Evolutionary conservation across 2,797 vertebrate species (phyloP), one percentile per base, ranked within the genome.

Genomic region (Amniataba percoides): DNA sequence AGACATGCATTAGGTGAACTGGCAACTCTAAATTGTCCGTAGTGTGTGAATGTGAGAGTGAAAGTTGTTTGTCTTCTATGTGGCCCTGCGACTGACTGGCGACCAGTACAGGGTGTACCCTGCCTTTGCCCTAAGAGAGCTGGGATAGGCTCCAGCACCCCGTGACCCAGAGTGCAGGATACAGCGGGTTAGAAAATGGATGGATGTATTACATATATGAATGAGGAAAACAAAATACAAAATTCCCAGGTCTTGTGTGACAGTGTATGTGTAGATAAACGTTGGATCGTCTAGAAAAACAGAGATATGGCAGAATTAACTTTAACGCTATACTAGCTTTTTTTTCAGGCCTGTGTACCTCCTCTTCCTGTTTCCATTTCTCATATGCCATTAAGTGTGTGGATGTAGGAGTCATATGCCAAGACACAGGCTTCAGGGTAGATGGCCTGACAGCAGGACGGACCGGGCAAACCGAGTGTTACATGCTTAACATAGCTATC

Each of bases 401-500:
- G 42, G 53, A 78, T 27, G 14, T 45, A 71, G 62, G 55, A 53
- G 48, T 79, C 60, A 62, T n/a, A 48, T 63, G n/a, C 21, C 56
- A 74, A 61, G 23, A 82, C 65, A 56, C 60, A 71, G 36, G 56
- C 58, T 43, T 69, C 16, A 68, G 78, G 64, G 58, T 75, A 69
- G 42, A 57, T 40, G 25, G 34, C n/a, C 55, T 85, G 65, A 71
- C 67, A 76, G 46, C 51, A 53, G 51, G 52, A 71, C 61, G 64
- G 49, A 57, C 70, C 59, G 66, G 19, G 40, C 67, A 78, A 62
- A 8, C 18, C 19, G 14, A 60, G 56, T 18, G 66, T 78, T 87
- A 61, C 83, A 81, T 78, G 61, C 74, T 84, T 65, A 82, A 72
- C 75, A 81, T 78, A 65, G 78, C 82, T 88, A 89, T 85, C 43